These are phyloP conservation scores for Philypnodon macrostomus DNA, from an alignment of 2,797 vertebrate species.

Conservation along the genomic window DNA sequence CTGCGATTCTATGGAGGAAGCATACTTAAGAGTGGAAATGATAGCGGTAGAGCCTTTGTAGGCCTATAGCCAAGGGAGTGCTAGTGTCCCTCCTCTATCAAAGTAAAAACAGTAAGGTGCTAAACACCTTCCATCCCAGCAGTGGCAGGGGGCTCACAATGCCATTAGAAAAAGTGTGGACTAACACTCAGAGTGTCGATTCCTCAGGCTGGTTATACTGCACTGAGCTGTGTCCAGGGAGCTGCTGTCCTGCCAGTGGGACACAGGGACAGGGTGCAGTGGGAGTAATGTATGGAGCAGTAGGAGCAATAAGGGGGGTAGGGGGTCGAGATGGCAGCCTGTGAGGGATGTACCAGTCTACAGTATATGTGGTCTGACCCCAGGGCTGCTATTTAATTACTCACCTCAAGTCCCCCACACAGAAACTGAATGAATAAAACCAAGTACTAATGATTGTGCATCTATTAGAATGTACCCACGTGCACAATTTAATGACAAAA, in stretches of 20 bases:
- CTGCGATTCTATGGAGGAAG: constrained; percentile 55
- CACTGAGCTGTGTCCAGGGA: constrained; percentile 57
- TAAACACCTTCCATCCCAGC: constrained; percentile 79
- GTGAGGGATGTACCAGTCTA: constrained; percentile 34
- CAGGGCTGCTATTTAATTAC: constrained; percentile 48
- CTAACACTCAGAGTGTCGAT: constrained; percentile 67
- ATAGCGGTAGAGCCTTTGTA: constrained; percentile 59
- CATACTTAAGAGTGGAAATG: constrained; percentile 57
- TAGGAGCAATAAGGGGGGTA: constrained; percentile 13
- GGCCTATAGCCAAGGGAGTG: constrained; percentile 63
- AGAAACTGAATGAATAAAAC: constrained; percentile 41
- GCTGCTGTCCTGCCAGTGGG: constrained; percentile 38
- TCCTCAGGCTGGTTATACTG: constrained; percentile 68
- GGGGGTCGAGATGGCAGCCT: constrained; percentile 15
- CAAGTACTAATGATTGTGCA: constrained; percentile 25
- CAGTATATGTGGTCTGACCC: constrained; percentile 53
- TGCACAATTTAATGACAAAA: constrained; percentile 24
- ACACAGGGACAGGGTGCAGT: constrained; percentile 37
- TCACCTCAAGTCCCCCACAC: constrained; percentile 46
- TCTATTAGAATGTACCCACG: constrained; percentile 19
- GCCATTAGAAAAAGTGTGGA: constrained; percentile 76
- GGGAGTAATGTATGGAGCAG: constrained; percentile 50
- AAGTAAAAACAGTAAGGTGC: constrained; percentile 78
- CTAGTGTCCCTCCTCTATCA: constrained; percentile 66
- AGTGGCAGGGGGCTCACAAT: constrained; percentile 72